Base-by-base conservation (phyloP, 2,888 invertebrate species). In the Augochlorella aurata region DNA sequence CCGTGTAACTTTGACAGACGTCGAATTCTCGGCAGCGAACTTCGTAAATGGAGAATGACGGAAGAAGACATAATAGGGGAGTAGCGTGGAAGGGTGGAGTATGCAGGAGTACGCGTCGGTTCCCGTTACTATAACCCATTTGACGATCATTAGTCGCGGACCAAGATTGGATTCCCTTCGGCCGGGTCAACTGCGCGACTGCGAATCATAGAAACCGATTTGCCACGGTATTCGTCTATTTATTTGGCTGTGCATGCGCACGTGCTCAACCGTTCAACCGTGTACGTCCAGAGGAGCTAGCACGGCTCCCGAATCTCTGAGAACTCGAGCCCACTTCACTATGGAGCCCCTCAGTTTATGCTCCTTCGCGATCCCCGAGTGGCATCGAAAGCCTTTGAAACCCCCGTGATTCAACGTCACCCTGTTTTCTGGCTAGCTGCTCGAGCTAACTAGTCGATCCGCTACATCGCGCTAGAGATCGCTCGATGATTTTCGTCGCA, bases 21-120 rank as follows among this genome's bases (percentile, higher is more conserved):
- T 38, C 66, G 49, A 49, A 49, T 44, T 9, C 49, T 70, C 29
- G 21, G 14, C 38, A 29, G 72, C 38, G 24, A 85, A 81, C 68
- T 77, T 71, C 24, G 70, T 73, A 83, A 83, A 85, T 86, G 69
- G 67, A 44, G 65, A 50, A 58, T 73, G 74, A 81, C 73, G 61
- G 44, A 69, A 24, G 74, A 38, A 54, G 58, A 58, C 49, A 18
- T 70, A 47, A 65, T 10, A 24, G 49, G 16, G 7, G 29, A 54
- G 38, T 10, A 10, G 58, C 16, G 7, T 66, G 50, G 45, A 49
- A 21, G 18, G 38, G 9, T 14, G 50, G 16, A 44, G 8, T 16
- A 3, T 58, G 24, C 54, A 24, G 49, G 67, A 54, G 45, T n/a
- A 7, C 52, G 10, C 47, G 52, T 68, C 21, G 61, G 5, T 29